Conservation (phyloP, 2,888 invertebrate species). For the Branchellion lobata region DNA sequence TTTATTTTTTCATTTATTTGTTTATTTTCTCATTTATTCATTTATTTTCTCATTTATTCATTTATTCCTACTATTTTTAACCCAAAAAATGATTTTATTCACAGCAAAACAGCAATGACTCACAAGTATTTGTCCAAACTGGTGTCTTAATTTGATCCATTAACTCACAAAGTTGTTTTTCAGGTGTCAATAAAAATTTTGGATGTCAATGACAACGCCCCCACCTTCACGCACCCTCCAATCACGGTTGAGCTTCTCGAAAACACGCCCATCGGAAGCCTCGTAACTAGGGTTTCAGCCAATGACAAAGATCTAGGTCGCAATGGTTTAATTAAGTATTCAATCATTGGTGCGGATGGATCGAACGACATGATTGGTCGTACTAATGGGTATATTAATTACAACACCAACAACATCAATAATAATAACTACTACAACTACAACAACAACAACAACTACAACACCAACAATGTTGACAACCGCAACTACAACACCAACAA, state of each 20-base stretch:
- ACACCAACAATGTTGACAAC: not conserved
- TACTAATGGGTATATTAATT: not conserved
- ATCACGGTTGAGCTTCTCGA: not conserved
- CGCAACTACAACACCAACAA: not conserved
- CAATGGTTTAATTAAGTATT: slow-evolving; percentile 6
- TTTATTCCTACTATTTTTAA: too few relatives aligned
- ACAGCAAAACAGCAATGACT: too few relatives aligned
- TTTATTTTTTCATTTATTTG: too few relatives aligned
- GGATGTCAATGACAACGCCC: slow-evolving; percentile 11
- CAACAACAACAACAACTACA: not conserved
- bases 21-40: too few relatives aligned
- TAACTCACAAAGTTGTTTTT: too few relatives aligned
- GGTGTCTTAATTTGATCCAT: too few relatives aligned
- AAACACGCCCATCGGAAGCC: slow-evolving; percentile 7
- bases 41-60: too few relatives aligned
- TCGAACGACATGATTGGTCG: too few relatives aligned
- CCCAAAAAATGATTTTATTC: too few relatives aligned
- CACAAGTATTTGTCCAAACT: too few relatives aligned
- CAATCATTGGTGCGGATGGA: not conserved
- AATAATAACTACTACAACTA: not conserved
- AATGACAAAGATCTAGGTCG: not conserved
- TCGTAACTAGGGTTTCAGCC: slow-evolving; percentile 8
- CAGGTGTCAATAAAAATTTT: not conserved
- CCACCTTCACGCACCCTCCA: not conserved
- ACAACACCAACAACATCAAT: not conserved